Conservation (phyloP, 1,140 invertebrate genomes). For the Teleopsis dalmanni region DNA sequence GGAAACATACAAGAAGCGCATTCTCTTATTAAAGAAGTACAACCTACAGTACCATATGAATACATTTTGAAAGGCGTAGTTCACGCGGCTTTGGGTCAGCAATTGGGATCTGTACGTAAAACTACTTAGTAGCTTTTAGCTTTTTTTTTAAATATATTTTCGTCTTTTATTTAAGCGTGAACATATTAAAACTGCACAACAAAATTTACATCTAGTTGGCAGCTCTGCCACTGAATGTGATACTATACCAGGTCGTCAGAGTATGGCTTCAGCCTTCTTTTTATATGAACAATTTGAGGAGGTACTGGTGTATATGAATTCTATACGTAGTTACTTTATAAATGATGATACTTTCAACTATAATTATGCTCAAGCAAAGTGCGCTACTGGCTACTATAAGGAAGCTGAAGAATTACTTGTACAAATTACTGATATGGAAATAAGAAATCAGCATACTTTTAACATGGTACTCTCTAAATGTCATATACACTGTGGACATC, state of each 20-base stretch:
- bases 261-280: conserved; percentile 96
- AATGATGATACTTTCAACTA: conserved; percentile 97
- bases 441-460: conserved; percentile 80
- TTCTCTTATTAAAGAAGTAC: conserved; percentile 83
- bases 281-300: conserved; percentile 91
- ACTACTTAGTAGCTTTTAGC: conserved; percentile 19
- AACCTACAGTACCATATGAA: conserved; percentile 89
- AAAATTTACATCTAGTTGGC: conserved; percentile 94
- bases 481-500: conserved; percentile 50
- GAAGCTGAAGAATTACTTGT: conserved; percentile 91
- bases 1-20: conserved; percentile 87
- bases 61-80: conserved; percentile 96
- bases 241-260: conserved; percentile 87
- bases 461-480: conserved; percentile 84
- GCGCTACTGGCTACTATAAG: conserved; percentile 83
- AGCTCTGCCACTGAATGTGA: conserved; percentile 93
- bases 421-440: conserved; percentile 76
- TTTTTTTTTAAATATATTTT: not conserved
- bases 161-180: conserved; percentile 61
- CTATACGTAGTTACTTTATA: conserved; percentile 92
- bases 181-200: conserved; percentile 87
- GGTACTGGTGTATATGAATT: conserved; percentile 91
- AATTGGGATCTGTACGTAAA: conserved; percentile 82
- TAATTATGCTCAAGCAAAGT: conserved; percentile 93
- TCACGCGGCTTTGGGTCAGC: conserved; percentile 87